A percentile compares a stretch with the other conserved stretches of the same genome.
These are phyloP conservation scores for Sitophilus oryzae DNA, from an alignment of 1,140 invertebrate genomes.

Conservation along the genomic window DNA sequence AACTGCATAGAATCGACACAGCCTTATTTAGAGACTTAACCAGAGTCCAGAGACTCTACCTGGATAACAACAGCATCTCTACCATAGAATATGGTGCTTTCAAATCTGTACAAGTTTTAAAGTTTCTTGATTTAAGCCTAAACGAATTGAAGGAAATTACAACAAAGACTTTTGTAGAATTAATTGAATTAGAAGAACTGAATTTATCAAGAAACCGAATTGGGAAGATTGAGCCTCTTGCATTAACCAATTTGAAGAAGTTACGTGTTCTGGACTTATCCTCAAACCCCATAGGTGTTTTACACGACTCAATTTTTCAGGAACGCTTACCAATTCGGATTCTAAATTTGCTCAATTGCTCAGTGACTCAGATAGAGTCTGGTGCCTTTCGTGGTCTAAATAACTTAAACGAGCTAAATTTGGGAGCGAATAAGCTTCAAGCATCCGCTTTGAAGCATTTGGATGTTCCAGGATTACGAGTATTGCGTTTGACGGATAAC, in stretches of 20 bases:
- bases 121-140: constrained; percentile 71
- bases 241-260: constrained; percentile 55
- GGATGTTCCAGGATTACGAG: constrained; percentile 64
- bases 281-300: constrained; percentile 51
- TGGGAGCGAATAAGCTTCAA: constrained; percentile 67
- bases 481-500: constrained; percentile 66
- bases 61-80: constrained; percentile 77
- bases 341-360: constrained; percentile 57
- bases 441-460: constrained; percentile 59
- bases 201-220: constrained; percentile 57
- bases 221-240: constrained; percentile 51
- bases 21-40: constrained; percentile 69
- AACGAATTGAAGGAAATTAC: constrained; percentile 64
- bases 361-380: constrained; percentile 55
- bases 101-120: constrained; percentile 64
- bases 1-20: constrained; percentile 63
- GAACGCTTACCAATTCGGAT: constrained; percentile 52
- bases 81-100: constrained; percentile 76
- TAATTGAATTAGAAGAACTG: constrained; percentile 62
- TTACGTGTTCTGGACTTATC: constrained; percentile 57
- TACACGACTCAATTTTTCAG: constrained; percentile 57
- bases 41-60: constrained; percentile 69
- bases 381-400: constrained; percentile 59
- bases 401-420: constrained; percentile 62
- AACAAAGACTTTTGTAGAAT: constrained; percentile 61